A percentile compares a stretch with the other conserved stretches of the same genome.
Conservation (phyloP, 2,888 invertebrate species). For the Galerucella calmariensis region DNA sequence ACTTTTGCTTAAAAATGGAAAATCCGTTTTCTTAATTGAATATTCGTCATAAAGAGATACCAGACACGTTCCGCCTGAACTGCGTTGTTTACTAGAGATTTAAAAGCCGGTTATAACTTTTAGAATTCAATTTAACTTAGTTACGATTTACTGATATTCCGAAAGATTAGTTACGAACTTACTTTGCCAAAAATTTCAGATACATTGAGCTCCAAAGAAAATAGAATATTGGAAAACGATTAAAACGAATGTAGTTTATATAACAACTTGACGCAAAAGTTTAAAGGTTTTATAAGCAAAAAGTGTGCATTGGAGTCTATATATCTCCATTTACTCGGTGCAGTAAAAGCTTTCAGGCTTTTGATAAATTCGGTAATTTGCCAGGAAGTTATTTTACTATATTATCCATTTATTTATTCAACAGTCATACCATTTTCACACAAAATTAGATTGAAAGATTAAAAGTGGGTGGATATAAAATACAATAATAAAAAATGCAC, state of each 20-base stretch:
- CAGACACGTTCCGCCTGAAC: slow-evolving; percentile 23
- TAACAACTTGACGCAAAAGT: neutral
- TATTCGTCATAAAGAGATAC: slow-evolving; percentile 14
- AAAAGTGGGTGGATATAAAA: no score
- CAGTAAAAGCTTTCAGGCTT: no score
- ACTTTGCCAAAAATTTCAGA: slow-evolving; percentile 19
- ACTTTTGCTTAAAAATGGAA: no score
- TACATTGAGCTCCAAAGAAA: neutral
- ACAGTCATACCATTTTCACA: no score
- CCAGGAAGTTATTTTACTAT: no score
- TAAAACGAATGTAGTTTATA: neutral
- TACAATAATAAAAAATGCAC: no score
- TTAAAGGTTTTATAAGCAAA: neutral
- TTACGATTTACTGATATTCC: slow-evolving; percentile 29
- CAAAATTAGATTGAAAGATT: no score
- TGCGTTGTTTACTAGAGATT: slow-evolving; percentile 29
- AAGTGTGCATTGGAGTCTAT: no score
- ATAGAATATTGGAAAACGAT: slow-evolving; percentile 8
- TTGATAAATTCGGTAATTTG: no score
- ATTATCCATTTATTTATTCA: no score
- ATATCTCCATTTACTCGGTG: no score
- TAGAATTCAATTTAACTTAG: slow-evolving; percentile 40
- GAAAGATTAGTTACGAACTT: slow-evolving; percentile 11
- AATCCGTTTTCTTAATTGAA: neutral
- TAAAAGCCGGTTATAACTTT: slow-evolving; percentile 26